Evolutionary conservation across 1,140 invertebrate genomes (phyloP).

Genomic region (Steinernema khuongi): DNA sequence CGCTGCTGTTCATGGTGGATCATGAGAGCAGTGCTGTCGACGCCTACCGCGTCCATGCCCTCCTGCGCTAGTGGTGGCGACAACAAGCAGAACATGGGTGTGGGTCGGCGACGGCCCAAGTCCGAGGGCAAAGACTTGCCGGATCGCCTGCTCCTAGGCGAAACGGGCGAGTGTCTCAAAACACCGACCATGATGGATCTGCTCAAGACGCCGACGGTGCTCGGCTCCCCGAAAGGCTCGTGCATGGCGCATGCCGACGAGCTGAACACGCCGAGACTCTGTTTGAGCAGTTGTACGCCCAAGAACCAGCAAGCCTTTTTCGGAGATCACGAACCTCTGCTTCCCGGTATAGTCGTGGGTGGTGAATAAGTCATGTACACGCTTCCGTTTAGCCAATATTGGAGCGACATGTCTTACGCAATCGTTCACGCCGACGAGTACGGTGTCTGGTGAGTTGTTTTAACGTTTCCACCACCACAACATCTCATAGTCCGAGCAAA

Average conservation of each 20-base stretch:
- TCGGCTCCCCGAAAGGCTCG: slow-evolving; percentile 41
- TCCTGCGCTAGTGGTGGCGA: slow-evolving; percentile 3
- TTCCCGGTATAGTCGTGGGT: too few relatives aligned
- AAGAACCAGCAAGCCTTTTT: slow-evolving; percentile 56
- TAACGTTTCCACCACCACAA: neutral
- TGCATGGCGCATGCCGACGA: slow-evolving; percentile 41
- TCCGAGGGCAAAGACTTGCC: neutral
- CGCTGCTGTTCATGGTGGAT: slow-evolving; percentile 3
- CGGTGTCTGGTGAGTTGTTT: slow-evolving; percentile 4
- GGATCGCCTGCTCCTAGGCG: neutral
- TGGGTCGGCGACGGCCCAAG: neutral
- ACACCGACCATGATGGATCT: slow-evolving; percentile 49
- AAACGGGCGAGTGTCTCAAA: slow-evolving; percentile 42
- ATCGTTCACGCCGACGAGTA: neutral
- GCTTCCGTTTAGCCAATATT: slow-evolving; percentile 7
- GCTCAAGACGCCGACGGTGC: slow-evolving; percentile 43
- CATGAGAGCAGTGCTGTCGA: neutral
- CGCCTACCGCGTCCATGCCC: neutral
- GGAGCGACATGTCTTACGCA: neutral
- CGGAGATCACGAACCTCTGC: slow-evolving; percentile 54
- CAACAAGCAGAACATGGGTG: neutral
- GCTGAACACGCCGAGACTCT: slow-evolving; percentile 49
- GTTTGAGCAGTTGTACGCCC: slow-evolving; percentile 47
- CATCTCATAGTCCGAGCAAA: neutral
- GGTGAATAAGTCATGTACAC: too few relatives aligned